Evolutionary conservation across 1,140 invertebrate species (phyloP), one percentile per base, ranked within the genome.

Genomic region (Scaptomyza montana): DNA sequence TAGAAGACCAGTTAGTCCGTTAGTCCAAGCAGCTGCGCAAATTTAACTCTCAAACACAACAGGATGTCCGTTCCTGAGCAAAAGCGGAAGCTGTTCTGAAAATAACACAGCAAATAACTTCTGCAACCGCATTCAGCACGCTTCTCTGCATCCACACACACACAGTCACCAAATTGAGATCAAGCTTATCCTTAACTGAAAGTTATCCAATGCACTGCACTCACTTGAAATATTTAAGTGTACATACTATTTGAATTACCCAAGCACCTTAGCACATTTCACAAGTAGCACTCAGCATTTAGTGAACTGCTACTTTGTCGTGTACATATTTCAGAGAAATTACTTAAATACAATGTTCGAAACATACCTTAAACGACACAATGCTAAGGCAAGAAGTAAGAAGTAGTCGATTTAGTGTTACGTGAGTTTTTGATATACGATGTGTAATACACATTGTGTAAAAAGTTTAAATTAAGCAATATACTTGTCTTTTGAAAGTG

Each of bases 51-150:
- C 71, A 66, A 74, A 66, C 59, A 53, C 61, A 71, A 78, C 77
- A 74, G 84, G 84, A 89, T 74, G 81, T 89, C 84, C 84, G 84
- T 66, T 76, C 65, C 77, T 72, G 84, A 78, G 79, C 72, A 73
- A 70, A 25, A 66, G 70, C 84, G 84, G 84, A 89, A 89, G 67
- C 87, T 84, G 84, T 89, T 80, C 79, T 89, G 84, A 89, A 89
- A 89, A 89, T 89, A 89, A 89, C 84, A 89, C 84, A 89, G 84
- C 84, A 89, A 89, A 89, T 89, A 89, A 89, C 84, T 89, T 89
- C 78, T 79, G 79, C 84, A 78, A 89, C 84, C 84, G 84, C 84
- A 89, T 80, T 89, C 69, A 82, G 84, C 68, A 87, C 71, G 68
- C 62, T 54, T 62, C 46, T 50, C 57, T 50, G 57, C 41, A 30